Percentiles rank a stretch among this genome's conserved stretches.
Evolutionary conservation across 2,888 invertebrate genomes (phyloP).

Genomic region (Kryphioiulus occultus): DNA sequence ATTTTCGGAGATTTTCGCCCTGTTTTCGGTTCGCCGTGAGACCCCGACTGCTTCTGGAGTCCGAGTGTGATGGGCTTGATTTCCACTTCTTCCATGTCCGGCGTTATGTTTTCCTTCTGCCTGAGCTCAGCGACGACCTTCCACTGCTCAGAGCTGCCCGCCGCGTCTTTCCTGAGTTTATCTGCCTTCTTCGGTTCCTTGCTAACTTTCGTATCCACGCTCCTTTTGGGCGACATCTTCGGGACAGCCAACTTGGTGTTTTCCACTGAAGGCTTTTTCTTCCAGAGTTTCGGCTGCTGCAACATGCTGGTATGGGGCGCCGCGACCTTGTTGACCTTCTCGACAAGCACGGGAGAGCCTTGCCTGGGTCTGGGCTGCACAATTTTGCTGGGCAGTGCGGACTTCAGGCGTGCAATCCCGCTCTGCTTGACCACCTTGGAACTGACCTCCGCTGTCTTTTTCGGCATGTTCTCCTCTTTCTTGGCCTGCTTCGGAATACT

Average conservation of each 20-base stretch:
- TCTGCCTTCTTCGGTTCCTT: conserved; percentile 7
- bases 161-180: not conserved
- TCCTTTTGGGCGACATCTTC: conserved; percentile 22
- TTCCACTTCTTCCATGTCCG: conserved; percentile 45
- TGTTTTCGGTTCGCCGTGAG: not conserved
- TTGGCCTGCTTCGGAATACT: not conserved
- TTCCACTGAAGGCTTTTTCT: not conserved
- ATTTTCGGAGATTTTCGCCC: conserved; percentile 17
- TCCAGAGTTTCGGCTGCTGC: not conserved
- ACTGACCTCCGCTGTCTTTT: not conserved
- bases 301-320: not conserved
- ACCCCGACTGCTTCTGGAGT: not conserved
- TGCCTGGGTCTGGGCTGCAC: not conserved
- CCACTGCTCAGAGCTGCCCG: conserved; percentile 11
- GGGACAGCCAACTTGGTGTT: not conserved
- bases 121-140: not conserved
- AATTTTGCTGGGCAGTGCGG: not conserved
- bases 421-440: not conserved
- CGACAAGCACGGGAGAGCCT: not conserved
- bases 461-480: conserved; percentile 33
- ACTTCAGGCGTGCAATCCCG: conserved; percentile 41
- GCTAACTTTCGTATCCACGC: not conserved
- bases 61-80: not conserved
- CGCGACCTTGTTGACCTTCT: not conserved
- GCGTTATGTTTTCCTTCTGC: conserved; percentile 47